Base-by-base conservation (phyloP, 2,113 vertebrate species). In the Bufo gargarizans region DNA sequence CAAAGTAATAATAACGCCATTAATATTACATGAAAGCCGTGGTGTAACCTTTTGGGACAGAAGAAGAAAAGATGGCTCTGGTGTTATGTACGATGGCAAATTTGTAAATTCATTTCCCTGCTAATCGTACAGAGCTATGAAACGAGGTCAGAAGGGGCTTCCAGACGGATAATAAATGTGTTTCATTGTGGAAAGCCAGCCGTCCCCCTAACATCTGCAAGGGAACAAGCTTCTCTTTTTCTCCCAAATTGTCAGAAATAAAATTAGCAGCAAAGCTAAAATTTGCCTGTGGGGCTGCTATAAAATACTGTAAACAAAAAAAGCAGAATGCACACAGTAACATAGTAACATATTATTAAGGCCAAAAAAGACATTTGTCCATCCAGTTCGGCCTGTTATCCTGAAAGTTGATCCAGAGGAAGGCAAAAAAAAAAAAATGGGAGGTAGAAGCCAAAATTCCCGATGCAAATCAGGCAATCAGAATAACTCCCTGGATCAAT, bases 21-120 rank as follows among this genome's bases (percentile, higher is more conserved):
- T 89, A 88, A 88, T 88, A 89, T 78, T 84, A 89, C 82, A 89
- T 84, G 82, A 89, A 89, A 45, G 59, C 72, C 19, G 82, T 45
- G 8, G 72, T 47, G 22, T 89, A 89, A 89, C 82, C 87, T 89
- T 89, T 89, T 53, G 82, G 45, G 82, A 84, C 56, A 61, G 22
- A 84, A 78, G 82, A 49, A 78, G 55, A 78, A 89, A 77, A 71
- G 87, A 74, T 83, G 80, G 80, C 69, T 22, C 59, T 84, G 49
- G 71, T 69, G 59, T 50, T 53, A 78, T 69, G 49, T 77, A 33
- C 77, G 61, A 84, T 50, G 22, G 82, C 74, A 78, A 84, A 89
- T 78, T 53, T 89, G 72, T 89, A 84, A 89, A 88, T 83, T 59
- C 56, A 71, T 83, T 74, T 83, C 71, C 47, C 79, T 67, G 69